Base-by-base conservation (phyloP, 1,140 invertebrate genomes). In the Contarinia nasturtii region DNA sequence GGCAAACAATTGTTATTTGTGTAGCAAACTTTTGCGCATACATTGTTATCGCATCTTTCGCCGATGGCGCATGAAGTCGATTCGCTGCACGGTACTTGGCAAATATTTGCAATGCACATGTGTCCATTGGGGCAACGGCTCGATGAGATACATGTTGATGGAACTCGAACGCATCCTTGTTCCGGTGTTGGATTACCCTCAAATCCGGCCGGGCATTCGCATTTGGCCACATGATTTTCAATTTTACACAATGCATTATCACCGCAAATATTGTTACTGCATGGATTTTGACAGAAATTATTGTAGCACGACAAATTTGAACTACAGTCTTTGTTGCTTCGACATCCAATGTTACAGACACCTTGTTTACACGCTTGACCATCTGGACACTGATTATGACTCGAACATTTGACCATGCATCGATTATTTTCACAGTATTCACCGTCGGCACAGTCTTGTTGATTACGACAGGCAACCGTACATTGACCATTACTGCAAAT, bases 141-240 rank as follows among this genome's bases (percentile, higher is more conserved):
- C 38, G 70, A 71, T 46, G 67, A 68, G 50, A 67, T 58, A 57
- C 86, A 90, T 8, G 67, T 56, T 34, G 65, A 67, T 12, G 81
- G 77, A 47, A 83, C 75, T 53, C 88, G 66, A 11, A 88, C 77
- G 57, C 88, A 93, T 2, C 86, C 86, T 65, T 91, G 80, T 57
- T 88, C 73, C 3, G 88, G 77, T n/a, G 78, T 82, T n/a, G 86
- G 86, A 54, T 82, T 85, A 5, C 82, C 85, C 59, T 83, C 76
- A 58, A 91, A 91, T 33, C 84, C 83, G 27, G 73, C 58, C 1
- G 86, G 85, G 58, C 88, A 92, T 43, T 72, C 71, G 59, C 88
- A 92, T 19, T 71, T 66, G 2, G 76, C 77, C 15, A 67, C 68
- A 54, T 86, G 83, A 54, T 84, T 72, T 15, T 72, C 57, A 54